A percentile compares a stretch with the other conserved stretches of the same genome.
Conservation (phyloP, 2,888 invertebrate genomes). For the Polyommatus icarus region DNA sequence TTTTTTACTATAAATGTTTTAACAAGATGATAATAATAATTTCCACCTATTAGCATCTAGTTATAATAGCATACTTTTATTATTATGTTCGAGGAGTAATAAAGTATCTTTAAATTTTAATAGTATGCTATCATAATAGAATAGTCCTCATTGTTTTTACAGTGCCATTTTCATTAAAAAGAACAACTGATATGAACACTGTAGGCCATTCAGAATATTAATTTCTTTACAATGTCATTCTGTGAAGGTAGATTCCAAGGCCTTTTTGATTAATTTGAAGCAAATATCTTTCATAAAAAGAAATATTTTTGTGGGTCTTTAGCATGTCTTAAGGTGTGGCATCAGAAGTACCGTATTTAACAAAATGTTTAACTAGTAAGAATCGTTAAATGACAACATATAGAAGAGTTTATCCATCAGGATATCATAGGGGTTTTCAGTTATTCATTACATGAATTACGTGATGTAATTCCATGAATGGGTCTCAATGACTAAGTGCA, state of each 20-base stretch:
- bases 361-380: neutral
- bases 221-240: slow-evolving; percentile 6
- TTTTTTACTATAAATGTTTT: too few relatives aligned
- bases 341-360: neutral
- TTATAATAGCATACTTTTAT: too few relatives aligned
- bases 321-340: neutral
- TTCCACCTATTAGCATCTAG: too few relatives aligned
- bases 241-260: slow-evolving; percentile 1
- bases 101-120: too few relatives aligned
- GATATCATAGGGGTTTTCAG: neutral
- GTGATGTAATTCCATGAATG: too few relatives aligned
- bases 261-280: neutral
- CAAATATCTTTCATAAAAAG: neutral
- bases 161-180: neutral
- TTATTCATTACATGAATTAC: slow-evolving; percentile 26
- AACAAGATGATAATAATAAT: too few relatives aligned
- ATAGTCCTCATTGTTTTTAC: neutral
- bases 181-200: neutral
- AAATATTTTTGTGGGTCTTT: neutral
- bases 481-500: slow-evolving; percentile 38
- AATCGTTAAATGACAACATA: neutral
- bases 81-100: too few relatives aligned
- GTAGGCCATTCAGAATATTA: neutral
- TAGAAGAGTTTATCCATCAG: neutral
- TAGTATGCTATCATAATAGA: neutral